Base-by-base conservation (phyloP, 2,113 vertebrate species). In the Corvus hawaiiensis region DNA sequence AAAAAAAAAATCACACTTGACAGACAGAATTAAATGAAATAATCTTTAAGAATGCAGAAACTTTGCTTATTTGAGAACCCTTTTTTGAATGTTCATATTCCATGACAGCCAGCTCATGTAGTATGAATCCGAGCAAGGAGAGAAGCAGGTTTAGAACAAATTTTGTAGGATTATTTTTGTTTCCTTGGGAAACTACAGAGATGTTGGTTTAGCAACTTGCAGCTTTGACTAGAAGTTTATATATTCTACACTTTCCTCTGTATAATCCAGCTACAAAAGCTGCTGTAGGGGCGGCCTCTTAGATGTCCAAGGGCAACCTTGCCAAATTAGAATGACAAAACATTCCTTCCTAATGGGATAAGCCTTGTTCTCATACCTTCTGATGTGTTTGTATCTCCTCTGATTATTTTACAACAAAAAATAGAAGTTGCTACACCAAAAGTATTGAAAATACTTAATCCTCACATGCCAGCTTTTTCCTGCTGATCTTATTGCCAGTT, bases 1-100 rank as follows among this genome's bases (percentile, higher is more conserved):
- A 76, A 88, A 96, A 84, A 76, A 32, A 22, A 26, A 73, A 91
- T 96, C 87, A 95, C 54, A 69, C 94, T 95, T 96, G 89, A 97
- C 75, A 96, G 92, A 88, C 77, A 97, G 88, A 93, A 95, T 94
- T 92, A 96, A 95, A 94, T 95, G 72, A 95, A 97, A 81, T 93
- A 94, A 81, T 94, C 68, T 95, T 84, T 88, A 89, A 95, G 92
- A 92, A 95, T 91, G 73, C 39, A 49, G 88, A 94, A 94, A 88
- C 39, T 95, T 96, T 86, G 84, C 85, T 95, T 95, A 49, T 92
- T 96, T 96, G 84, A 94, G 92, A 94, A 78, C 21, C 20, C 43
- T 97, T 91, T 94, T 96, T 89, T 93, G 93, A 96, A 92, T 92
- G 96, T 89, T 97, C 85, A 33, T 81, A 41, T 94, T 90, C 52